Evolutionary conservation across 2,113 vertebrate genomes (phyloP), one percentile per base, ranked within the genome.

Genomic region (Microtus richardsoni): DNA sequence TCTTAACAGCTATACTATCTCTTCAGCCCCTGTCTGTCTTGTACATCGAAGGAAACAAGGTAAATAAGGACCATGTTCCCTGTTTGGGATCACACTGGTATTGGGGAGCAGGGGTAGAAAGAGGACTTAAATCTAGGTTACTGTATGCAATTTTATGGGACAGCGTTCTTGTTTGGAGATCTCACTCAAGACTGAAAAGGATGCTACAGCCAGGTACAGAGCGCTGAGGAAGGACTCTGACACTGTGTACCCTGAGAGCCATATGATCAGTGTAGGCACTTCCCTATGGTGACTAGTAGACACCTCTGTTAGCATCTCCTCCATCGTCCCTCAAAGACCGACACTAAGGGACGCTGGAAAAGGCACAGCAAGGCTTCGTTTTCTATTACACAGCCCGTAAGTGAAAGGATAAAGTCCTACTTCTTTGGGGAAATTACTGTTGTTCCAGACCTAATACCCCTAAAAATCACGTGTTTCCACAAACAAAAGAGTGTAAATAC

Each of bases 401-500:
- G 12, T 5, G 41, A 41, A 86, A 22, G 24, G 64, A n/a, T 24
- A 52, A 83, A 66, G 91, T 4, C 17, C 49, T 26, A 79, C 44
- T 16, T 9, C 52, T 10, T 2, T 16, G n/a, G 47, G 24, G 10
- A 39, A 87, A 85, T 47, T 36, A 21, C 62, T 68, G 10, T 3
- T 33, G 36, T 82, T 82, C 60, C 44, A 6, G 2, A 84, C 73
- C 52, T 64, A 17, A 30, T 89, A 73, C 78, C 70, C n/a, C 88
- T 26, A 30, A 71, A 36, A 96, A 92, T 41, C 79, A 85, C 12
- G 30, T 82, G 52, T 79, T 74, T 62, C 62, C 24, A 0, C 4
- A 88, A 96, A 52, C 75, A 91, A 96, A 96, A 26, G 44, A 21
- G 12, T 92, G 78, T 85, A 41, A 89, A 58, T 39, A 79, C 24